Evolutionary conservation across 1,140 invertebrate species (phyloP).

Genomic region (Pseudomyrmex cubaensis): DNA sequence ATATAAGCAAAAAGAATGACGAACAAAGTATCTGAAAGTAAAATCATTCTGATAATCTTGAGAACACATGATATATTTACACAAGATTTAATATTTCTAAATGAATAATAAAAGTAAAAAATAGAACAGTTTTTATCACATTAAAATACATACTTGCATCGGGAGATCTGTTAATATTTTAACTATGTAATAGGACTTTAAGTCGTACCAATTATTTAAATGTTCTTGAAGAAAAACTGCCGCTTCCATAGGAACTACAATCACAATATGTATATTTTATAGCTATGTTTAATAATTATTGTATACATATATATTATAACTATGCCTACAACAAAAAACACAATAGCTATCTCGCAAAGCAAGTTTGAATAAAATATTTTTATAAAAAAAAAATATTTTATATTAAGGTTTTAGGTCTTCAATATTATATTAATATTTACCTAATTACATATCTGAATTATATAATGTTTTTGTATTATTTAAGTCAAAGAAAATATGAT

Average conservation of each 20-base stretch:
- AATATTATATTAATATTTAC: too few species aligned
- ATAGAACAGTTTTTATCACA: not conserved
- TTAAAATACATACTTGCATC: slow-evolving; percentile 88
- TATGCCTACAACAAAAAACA: too few species aligned
- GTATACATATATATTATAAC: too few species aligned
- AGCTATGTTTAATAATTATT: too few species aligned
- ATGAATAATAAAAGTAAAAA: not conserved
- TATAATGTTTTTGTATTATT: too few species aligned
- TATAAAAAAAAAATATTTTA: too few species aligned
- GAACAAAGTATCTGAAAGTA: slow-evolving; percentile 89
- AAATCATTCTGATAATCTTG: slow-evolving; percentile 2
- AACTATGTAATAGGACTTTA: slow-evolving; percentile 93
- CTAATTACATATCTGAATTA: too few species aligned
- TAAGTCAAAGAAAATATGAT: too few species aligned
- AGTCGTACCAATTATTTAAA: slow-evolving; percentile 95
- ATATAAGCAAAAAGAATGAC: slow-evolving; percentile 90
- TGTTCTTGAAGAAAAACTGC: slow-evolving; percentile 95
- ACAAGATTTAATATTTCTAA: not conserved
- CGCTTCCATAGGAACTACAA: slow-evolving; percentile 93
- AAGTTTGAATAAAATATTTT: too few species aligned
- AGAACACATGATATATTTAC: slow-evolving; percentile 43
- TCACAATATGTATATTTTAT: slow-evolving; percentile 59
- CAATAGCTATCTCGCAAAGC: too few species aligned
- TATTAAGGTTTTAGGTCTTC: too few species aligned
- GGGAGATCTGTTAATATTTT: slow-evolving; percentile 95